Base-by-base conservation (phyloP, 2,797 vertebrate species). In the Poliocrania exsul region DNA sequence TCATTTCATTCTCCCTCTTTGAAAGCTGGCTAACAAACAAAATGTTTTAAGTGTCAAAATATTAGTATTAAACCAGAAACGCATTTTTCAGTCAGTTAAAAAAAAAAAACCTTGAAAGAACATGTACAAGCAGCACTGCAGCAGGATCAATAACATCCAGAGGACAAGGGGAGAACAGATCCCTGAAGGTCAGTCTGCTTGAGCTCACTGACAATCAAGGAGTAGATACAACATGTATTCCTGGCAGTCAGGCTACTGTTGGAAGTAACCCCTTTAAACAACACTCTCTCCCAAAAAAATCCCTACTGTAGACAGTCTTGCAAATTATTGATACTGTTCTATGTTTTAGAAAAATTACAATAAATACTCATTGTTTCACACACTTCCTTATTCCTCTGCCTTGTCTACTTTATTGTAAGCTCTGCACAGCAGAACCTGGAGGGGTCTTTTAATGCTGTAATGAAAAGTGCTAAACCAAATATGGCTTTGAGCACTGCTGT, bases 61-160 rank as follows among this genome's bases (percentile, higher is more conserved):
- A 56, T 37, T 83, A 67, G 16, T 33, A 49, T 44, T 72, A 88
- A 66, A 33, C 25, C 50, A 91, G 33, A 88, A 92, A 72, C 40
- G 31, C 7, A 69, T 81, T 72, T 83, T 62, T 87, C 57, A 81
- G 47, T 14, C 54, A 47, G 47, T 44, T 53, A 51, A 92, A 81
- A n/a, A 92, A 81, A n/a, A 29, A 75, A 69, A 29, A 62, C 28
- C 23, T 75, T 49, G 33, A 89, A 75, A 92, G 66, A 84, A 64
- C 54, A 72, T 20, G 42, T 53, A 28, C 26, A 82, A 83, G 89
- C 51, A 94, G 64, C 74, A 85, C 21, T 47, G 73, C 49, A 81
- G 66, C 62, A 86, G 33, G 84, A 95, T 87, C 92, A 72, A 51
- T 82, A 79, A 79, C 47, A 62, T 77, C 67, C 81, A 82, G 70